phyloP scores from a whole-genome alignment of 2,888 invertebrate species.

The Minunthozetes semirufus region DNA sequence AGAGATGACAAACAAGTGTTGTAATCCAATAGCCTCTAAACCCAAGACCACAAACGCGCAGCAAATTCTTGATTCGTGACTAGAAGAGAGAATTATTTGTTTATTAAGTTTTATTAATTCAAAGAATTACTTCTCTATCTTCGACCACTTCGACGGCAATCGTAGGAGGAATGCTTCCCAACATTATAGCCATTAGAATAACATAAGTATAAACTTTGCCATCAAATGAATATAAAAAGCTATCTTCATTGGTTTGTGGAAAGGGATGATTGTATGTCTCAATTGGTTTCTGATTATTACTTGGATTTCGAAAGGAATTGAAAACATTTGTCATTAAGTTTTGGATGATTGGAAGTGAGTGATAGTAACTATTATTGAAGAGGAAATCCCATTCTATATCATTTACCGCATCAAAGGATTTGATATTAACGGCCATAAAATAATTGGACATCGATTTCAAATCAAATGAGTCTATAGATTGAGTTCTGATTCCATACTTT shows the following conservation, averaged over 20 bases:
- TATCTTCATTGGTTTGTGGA: background rate
- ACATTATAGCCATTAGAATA: constrained; percentile 71
- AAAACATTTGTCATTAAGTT: constrained; percentile 65
- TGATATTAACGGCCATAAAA: constrained; percentile 25
- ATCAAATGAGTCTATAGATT: background rate
- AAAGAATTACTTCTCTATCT: constrained; percentile 63
- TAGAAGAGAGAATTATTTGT: constrained; percentile 47
- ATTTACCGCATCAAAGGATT: background rate
- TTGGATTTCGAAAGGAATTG: background rate
- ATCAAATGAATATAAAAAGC: constrained; percentile 52
- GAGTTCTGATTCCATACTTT: background rate
- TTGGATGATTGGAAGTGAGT: constrained; percentile 67
- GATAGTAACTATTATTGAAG: constrained; percentile 67
- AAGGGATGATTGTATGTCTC: constrained; percentile 26
- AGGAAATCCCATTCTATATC: background rate
- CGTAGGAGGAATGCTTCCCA: constrained; percentile 67
- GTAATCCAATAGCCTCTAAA: constrained; percentile 45
- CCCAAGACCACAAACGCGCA: constrained; percentile 67
- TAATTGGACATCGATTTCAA: background rate
- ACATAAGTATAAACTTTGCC: constrained; percentile 65
- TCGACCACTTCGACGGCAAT: constrained; percentile 72
- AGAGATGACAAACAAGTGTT: constrained; percentile 43
- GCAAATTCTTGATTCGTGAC: constrained; percentile 73
- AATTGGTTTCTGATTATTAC: background rate
- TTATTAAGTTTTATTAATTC: background rate